Evolutionary conservation across 2,797 vertebrate species (phyloP).

Genomic region (Enteromius fasciolatus): DNA sequence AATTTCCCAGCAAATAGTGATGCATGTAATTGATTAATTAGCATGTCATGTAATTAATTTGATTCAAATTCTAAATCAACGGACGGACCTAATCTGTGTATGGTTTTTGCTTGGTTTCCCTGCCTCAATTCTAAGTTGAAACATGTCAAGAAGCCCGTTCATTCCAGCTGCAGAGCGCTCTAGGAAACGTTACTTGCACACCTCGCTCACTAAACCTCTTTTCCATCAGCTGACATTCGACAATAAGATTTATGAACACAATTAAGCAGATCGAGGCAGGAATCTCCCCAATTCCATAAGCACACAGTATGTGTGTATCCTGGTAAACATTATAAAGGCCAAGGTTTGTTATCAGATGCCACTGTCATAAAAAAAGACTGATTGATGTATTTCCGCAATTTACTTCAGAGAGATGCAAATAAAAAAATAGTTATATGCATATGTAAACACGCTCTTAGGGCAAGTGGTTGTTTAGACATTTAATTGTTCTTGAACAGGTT

Average conservation of each 20-base stretch:
- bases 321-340: constrained; percentile 22
- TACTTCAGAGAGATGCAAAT: constrained; percentile 35
- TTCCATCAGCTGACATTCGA: constrained; percentile 1
- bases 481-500: constrained; percentile 6
- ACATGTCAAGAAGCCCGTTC: not conserved
- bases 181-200: constrained; percentile 14
- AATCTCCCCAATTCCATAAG: constrained; percentile 38
- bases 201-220: constrained; percentile 1
- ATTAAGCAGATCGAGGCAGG: constrained; percentile 24
- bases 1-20: not conserved
- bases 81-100: not conserved
- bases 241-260: constrained; percentile 45
- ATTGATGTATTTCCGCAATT: constrained; percentile 15
- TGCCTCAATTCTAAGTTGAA: constrained; percentile 14
- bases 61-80: not conserved
- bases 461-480: constrained; percentile 21
- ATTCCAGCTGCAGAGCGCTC: constrained; percentile 15
- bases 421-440: not conserved
- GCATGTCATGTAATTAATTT: not conserved
- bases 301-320: constrained; percentile 26
- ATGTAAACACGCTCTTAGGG: not conserved
- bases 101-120: not conserved
- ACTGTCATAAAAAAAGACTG: constrained; percentile 10
- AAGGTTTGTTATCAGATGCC: constrained; percentile 19
- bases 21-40: not conserved